Base-by-base conservation (phyloP, 2,888 invertebrate species). In the Amblyjoppa fuscipennis region DNA sequence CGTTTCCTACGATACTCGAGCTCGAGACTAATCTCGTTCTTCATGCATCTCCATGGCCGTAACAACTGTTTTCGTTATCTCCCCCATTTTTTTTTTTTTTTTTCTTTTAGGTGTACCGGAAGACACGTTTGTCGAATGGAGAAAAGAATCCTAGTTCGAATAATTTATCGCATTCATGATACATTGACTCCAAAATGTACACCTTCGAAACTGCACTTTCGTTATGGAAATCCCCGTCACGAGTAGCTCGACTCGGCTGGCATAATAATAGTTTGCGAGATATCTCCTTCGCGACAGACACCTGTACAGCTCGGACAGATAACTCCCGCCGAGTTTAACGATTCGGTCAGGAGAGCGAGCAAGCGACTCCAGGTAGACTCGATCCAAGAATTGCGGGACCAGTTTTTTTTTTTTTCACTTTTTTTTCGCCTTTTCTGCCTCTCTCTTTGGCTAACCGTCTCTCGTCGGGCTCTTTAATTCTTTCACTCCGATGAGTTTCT, bases 231-330 rank as follows among this genome's bases (percentile, higher is more conserved):
- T 70, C 49, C 75, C 34, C 49, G 75, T 75, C 69, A 49, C 71
- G 71, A 61, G 38, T 79, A 38, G 38, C 38, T 64, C 38, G 73
- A 49, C 25, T 16, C 38, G 69, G 4, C 28, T 34, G 31, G 49
- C 59, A 64, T 80, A 74, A 80, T 73, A 68, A 75, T 73, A 80
- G 73, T 80, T 64, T 31, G 53, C 53, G 66, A 64, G 64, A 73
- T 80, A 41, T 80, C 59, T 41, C 76, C 13, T 13, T 64, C 49
- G 64, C 13, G 64, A 71, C 59, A 51, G 68, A 68, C 83, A 83
- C 73, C 78, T 69, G 83, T 61, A 68, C 38, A 25, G 41, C 64
- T 82, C 68, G 68, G 34, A 25, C 73, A 68, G 68, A 74, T 83
- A 73, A 78, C 68, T 28, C 25, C 69, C 34, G 16, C 7, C 59